A percentile compares a stretch with the other conserved stretches of the same genome.
phyloP scores from a whole-genome alignment of 2,113 vertebrate species.

The Takifugu flavidus region DNA sequence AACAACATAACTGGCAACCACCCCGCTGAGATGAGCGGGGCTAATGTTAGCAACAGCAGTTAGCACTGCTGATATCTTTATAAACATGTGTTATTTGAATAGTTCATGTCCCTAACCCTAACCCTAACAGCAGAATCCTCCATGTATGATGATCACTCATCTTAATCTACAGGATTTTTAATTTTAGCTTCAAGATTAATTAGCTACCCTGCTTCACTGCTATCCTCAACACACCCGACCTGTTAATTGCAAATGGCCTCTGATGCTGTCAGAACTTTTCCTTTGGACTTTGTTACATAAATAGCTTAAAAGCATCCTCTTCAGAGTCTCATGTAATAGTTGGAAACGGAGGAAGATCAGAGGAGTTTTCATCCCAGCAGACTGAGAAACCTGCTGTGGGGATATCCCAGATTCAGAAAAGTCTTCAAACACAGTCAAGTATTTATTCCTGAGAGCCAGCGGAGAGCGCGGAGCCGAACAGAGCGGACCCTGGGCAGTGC shows the following conservation, averaged over 20 bases:
- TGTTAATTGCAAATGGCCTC: not conserved
- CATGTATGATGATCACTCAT: no score
- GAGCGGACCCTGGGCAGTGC: constrained; percentile 33
- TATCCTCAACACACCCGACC: constrained; percentile 1
- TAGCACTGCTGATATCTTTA: no score
- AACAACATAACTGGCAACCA: no score
- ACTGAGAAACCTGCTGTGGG: constrained; percentile 7
- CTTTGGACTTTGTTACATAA: constrained; percentile 2
- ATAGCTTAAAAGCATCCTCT: constrained; percentile 9
- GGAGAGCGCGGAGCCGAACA: constrained; percentile 8
- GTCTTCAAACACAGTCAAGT: constrained; percentile 33
- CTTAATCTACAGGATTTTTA: no score
- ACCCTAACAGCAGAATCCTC: not conserved
- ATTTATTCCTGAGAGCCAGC: constrained; percentile 41
- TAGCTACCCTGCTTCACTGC: not conserved
- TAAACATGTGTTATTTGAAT: no score
- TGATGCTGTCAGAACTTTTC: constrained; percentile 5
- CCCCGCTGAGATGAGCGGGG: no score
- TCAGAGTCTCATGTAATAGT: constrained; percentile 19
- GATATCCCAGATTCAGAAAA: constrained; percentile 24
- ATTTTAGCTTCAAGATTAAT: no score
- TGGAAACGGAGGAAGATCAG: constrained; percentile 39
- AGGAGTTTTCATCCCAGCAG: constrained; percentile 25
- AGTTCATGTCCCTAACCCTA: not conserved
- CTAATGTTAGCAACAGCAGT: no score